Percentiles rank a stretch among this genome's conserved stretches.
phyloP scores from a whole-genome alignment of 2,888 invertebrate species.

The Microctonus brassicae region DNA sequence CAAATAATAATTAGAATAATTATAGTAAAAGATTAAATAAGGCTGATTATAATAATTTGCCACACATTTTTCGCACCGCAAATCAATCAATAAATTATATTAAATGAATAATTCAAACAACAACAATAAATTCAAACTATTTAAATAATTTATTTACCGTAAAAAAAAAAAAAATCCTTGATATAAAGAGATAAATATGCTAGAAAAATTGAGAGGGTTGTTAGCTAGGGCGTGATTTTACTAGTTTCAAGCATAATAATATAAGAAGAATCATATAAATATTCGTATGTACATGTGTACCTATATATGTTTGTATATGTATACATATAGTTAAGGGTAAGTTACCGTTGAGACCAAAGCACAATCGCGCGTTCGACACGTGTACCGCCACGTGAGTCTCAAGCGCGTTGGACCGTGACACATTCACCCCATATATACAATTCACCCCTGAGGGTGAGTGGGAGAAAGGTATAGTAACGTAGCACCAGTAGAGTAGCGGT shows the following conservation, averaged over 20 bases:
- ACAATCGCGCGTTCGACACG: slow-evolving; percentile 60
- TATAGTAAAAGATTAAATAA: too few species aligned
- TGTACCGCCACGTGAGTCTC: slow-evolving; percentile 65
- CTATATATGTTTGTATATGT: neutral
- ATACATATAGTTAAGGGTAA: slow-evolving; percentile 19
- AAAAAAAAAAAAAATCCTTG: too few species aligned
- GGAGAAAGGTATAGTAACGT: slow-evolving; percentile 10
- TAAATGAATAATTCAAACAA: too few species aligned
- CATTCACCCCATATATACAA: slow-evolving; percentile 48
- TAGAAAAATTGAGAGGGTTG: slow-evolving; percentile 8
- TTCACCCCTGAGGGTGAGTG: slow-evolving; percentile 29
- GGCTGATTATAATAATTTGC: too few species aligned
- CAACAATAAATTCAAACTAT: too few species aligned
- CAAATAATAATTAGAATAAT: too few species aligned
- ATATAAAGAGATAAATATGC: neutral
- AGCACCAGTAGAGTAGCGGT: neutral
- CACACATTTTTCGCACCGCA: too few species aligned
- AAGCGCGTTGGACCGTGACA: slow-evolving; percentile 65
- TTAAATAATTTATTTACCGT: too few species aligned
- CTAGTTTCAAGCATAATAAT: slow-evolving; percentile 24
- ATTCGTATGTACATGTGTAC: neutral
- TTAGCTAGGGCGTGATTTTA: slow-evolving; percentile 59
- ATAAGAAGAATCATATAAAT: neutral
- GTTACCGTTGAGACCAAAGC: slow-evolving; percentile 44
- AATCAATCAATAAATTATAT: too few species aligned